These are phyloP conservation scores for Caenorhabditis tropicalis DNA, from an alignment of 1,140 invertebrate species.

Conservation along the genomic window DNA sequence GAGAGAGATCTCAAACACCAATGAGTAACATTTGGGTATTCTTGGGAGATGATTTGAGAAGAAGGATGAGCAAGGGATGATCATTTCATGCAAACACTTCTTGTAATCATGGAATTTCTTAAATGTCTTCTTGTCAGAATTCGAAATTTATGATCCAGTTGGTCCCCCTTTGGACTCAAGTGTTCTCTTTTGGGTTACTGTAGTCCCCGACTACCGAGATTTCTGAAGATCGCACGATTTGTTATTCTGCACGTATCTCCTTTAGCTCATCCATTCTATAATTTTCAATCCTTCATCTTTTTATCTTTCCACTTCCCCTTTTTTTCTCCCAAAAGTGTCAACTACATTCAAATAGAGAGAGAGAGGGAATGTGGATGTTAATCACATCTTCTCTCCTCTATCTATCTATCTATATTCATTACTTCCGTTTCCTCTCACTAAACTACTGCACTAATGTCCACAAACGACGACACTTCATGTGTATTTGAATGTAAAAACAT, in stretches of 20 bases:
- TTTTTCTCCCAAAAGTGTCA: constrained; percentile 14
- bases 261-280: not conserved
- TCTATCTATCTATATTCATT: constrained; percentile 1
- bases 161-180: too few relatives aligned
- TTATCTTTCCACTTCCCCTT: not conserved
- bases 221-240: too few relatives aligned
- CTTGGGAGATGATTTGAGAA: not conserved
- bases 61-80: too few relatives aligned
- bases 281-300: not conserved
- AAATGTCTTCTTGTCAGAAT: too few relatives aligned
- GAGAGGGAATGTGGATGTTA: too few relatives aligned
- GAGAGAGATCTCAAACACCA: not conserved
- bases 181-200: too few relatives aligned
- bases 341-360: constrained; percentile 4
- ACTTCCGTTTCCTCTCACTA: not conserved
- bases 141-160: too few relatives aligned
- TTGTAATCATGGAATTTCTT: too few relatives aligned
- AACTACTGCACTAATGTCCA: constrained; percentile 18
- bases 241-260: not conserved
- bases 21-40: not conserved
- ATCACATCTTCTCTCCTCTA: not conserved
- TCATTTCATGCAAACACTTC: too few relatives aligned
- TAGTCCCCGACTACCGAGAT: too few relatives aligned
- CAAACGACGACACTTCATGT: not conserved
- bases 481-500: not conserved